Percentiles rank a stretch among this genome's conserved stretches.
phyloP scores from a whole-genome alignment of 1,140 invertebrate species.

The Mesaphorura yosii region DNA sequence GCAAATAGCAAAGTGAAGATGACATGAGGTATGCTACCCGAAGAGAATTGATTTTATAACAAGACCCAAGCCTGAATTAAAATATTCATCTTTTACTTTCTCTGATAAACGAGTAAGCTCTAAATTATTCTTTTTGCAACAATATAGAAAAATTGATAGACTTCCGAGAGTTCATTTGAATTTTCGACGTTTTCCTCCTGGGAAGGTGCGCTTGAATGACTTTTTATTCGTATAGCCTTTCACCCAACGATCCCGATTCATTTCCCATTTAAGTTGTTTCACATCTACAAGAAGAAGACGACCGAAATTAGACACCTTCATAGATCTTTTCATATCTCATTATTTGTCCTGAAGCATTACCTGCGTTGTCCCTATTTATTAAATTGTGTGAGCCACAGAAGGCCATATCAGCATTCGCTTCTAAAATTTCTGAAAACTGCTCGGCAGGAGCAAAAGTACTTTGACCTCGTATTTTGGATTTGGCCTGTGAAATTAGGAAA shows the following conservation, averaged over 20 bases:
- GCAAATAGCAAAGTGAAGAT: too few relatives aligned
- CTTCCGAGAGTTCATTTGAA: too few relatives aligned
- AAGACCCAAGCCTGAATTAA: too few relatives aligned
- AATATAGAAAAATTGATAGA: too few relatives aligned
- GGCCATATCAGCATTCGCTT: slow-evolving; percentile 22
- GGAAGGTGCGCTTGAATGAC: too few relatives aligned
- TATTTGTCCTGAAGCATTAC: slow-evolving; percentile 13
- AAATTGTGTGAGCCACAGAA: slow-evolving; percentile 23
- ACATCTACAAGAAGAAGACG: slow-evolving; percentile 14
- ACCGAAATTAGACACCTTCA: not conserved
- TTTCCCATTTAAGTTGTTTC: slow-evolving; percentile 33
- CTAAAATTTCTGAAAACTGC: slow-evolving; percentile 29
- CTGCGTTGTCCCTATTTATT: slow-evolving; percentile 30
- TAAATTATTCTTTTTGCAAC: too few relatives aligned
- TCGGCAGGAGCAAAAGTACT: slow-evolving; percentile 34
- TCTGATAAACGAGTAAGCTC: too few relatives aligned
- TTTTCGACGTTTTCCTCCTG: too few relatives aligned
- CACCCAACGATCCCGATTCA: slow-evolving; percentile 28
- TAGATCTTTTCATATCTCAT: not conserved
- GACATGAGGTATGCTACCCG: too few relatives aligned
- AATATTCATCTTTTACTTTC: too few relatives aligned
- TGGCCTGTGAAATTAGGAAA: slow-evolving; percentile 6
- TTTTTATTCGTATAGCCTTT: slow-evolving; percentile 23
- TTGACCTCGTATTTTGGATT: slow-evolving; percentile 4
- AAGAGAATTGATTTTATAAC: too few relatives aligned